Percentiles rank a stretch among this genome's conserved stretches.
Conservation (phyloP, 2,797 vertebrate genomes). For the Danionella dracula region DNA sequence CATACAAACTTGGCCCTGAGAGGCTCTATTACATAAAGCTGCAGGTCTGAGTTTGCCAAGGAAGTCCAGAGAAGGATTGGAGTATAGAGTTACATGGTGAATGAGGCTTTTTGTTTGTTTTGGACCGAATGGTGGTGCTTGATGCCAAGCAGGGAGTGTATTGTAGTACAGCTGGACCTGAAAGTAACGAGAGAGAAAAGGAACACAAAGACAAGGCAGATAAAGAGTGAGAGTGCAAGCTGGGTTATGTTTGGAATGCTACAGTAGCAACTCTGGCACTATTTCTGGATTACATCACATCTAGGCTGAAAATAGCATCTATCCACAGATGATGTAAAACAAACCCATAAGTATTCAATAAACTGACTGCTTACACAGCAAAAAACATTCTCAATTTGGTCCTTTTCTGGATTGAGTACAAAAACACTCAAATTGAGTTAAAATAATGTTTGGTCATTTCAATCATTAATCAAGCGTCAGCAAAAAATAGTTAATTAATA, state of each 20-base stretch:
- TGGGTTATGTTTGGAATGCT: not conserved
- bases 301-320: no score
- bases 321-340: no score
- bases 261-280: not conserved
- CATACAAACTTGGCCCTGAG: constrained; percentile 45
- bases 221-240: not conserved
- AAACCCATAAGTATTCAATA: no score
- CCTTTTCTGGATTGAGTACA: no score
- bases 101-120: constrained; percentile 13
- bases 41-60: not conserved
- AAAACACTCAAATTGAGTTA: no score
- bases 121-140: not conserved
- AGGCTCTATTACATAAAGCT: constrained; percentile 13
- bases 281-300: no score
- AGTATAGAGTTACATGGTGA: not conserved
- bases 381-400: no score
- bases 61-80: constrained; percentile 1
- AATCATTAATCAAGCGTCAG: no score
- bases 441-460: no score
- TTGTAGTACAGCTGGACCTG: not conserved
- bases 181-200: not conserved
- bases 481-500: no score
- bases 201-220: not conserved
- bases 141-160: not conserved
- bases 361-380: no score